A percentile compares a stretch with the other conserved stretches of the same genome.
Conservation (phyloP, 2,113 vertebrate species). For the Haemorhous mexicanus region DNA sequence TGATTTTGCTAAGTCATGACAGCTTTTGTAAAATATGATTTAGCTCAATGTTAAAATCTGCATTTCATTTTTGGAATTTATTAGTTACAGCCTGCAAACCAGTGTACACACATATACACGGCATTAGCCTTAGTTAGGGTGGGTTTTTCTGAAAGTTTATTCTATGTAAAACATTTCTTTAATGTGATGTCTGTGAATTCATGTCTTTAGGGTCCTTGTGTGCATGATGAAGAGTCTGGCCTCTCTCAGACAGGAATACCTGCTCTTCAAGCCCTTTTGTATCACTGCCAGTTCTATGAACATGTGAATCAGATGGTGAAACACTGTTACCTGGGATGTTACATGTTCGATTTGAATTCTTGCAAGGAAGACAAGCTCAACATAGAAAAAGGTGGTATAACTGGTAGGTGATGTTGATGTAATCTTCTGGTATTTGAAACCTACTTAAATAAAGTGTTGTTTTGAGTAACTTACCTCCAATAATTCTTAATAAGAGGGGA, state of each 20-base stretch:
- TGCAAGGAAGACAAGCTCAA: neutral
- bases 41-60: neutral
- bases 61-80: neutral
- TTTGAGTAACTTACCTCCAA: neutral
- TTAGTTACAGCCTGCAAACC: neutral
- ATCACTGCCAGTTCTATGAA: slow-evolving; percentile 90
- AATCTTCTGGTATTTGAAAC: neutral
- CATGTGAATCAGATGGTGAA: slow-evolving; percentile 81
- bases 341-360: slow-evolving; percentile 74
- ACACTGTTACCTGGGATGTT: slow-evolving; percentile 79
- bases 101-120: neutral
- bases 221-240: slow-evolving; percentile 90
- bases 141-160: fast-evolving
- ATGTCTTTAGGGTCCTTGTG: slow-evolving; percentile 83
- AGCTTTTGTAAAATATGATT: neutral
- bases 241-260: slow-evolving; percentile 85
- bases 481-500: neutral
- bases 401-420: slow-evolving; percentile 40
- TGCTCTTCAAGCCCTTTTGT: slow-evolving; percentile 85
- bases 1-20: neutral
- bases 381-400: neutral
- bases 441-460: neutral
- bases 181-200: neutral
- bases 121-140: neutral
- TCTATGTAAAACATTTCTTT: neutral